Percentiles rank a stretch among this genome's conserved stretches.
phyloP scores from a whole-genome alignment of 1,140 invertebrate species.

The Holcopasites calliopsidis region DNA sequence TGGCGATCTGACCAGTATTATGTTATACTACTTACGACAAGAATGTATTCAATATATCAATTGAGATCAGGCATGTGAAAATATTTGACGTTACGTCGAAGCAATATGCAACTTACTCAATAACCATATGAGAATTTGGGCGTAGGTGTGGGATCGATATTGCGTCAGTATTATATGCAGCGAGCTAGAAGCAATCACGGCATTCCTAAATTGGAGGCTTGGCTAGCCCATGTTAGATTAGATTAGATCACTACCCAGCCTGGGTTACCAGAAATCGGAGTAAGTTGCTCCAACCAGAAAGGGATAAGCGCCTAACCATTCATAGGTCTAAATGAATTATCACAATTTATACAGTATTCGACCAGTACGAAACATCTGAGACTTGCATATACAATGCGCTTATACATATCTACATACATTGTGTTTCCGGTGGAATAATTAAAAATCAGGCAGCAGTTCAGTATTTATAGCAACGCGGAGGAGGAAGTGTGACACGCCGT shows the following conservation, averaged over 20 bases:
- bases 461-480: too few relatives aligned
- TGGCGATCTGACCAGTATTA: background rate
- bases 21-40: background rate
- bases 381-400: background rate
- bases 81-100: constrained; percentile 3
- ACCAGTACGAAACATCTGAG: background rate
- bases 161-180: constrained; percentile 6
- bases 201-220: constrained; percentile 57
- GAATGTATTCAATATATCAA: background rate
- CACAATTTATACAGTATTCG: too few relatives aligned
- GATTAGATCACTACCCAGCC: constrained; percentile 28
- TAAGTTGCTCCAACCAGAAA: constrained; percentile 15
- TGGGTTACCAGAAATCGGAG: constrained; percentile 31
- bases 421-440: too few relatives aligned
- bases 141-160: constrained; percentile 4
- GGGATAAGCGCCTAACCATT: constrained; percentile 15
- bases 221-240: constrained; percentile 46
- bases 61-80: background rate
- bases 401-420: too few relatives aligned
- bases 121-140: constrained; percentile 25
- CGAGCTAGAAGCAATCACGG: constrained; percentile 43
- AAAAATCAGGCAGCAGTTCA: too few relatives aligned
- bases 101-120: background rate
- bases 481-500: too few relatives aligned
- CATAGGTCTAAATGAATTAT: background rate